phyloP scores from a whole-genome alignment of 1,140 invertebrate species.

The Bombus pyrosoma region DNA sequence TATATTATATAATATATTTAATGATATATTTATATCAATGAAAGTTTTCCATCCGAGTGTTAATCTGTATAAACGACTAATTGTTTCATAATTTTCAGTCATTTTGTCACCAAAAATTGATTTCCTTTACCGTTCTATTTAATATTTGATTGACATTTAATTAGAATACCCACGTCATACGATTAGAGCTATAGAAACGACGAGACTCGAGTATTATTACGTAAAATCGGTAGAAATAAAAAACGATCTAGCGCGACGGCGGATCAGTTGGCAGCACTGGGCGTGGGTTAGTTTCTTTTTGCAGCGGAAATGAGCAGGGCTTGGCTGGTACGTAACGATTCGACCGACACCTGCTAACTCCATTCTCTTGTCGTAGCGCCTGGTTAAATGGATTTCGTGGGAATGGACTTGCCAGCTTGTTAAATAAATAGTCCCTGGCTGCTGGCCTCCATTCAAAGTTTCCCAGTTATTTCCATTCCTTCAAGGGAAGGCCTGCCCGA shows the following conservation, averaged over 20 bases:
- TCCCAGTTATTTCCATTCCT: slow-evolving; percentile 13
- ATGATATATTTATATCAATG: too few species aligned
- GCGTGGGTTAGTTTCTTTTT: slow-evolving; percentile 48
- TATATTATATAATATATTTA: too few species aligned
- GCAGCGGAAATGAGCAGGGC: slow-evolving; percentile 59
- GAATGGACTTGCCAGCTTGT: slow-evolving; percentile 39
- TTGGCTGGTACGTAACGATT: slow-evolving; percentile 57
- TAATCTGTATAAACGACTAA: not conserved
- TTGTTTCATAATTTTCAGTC: not conserved
- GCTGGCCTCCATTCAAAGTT: slow-evolving; percentile 3
- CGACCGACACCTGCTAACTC: slow-evolving; percentile 47
- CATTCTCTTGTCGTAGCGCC: slow-evolving; percentile 24
- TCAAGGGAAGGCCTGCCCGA: not conserved
- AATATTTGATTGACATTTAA: not conserved
- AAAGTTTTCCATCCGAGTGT: too few species aligned
- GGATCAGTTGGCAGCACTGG: not conserved
- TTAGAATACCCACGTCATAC: not conserved
- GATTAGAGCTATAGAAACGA: not conserved
- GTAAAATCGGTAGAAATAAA: not conserved
- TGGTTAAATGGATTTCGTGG: slow-evolving; percentile 56
- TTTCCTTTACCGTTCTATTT: not conserved
- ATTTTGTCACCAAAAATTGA: not conserved
- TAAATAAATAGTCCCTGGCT: slow-evolving; percentile 45
- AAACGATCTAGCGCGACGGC: not conserved
- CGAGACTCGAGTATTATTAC: not conserved